A percentile compares a stretch with the other conserved stretches of the same genome.
Evolutionary conservation across 2,888 invertebrate species (phyloP).

Genomic region (Lottia scabra): DNA sequence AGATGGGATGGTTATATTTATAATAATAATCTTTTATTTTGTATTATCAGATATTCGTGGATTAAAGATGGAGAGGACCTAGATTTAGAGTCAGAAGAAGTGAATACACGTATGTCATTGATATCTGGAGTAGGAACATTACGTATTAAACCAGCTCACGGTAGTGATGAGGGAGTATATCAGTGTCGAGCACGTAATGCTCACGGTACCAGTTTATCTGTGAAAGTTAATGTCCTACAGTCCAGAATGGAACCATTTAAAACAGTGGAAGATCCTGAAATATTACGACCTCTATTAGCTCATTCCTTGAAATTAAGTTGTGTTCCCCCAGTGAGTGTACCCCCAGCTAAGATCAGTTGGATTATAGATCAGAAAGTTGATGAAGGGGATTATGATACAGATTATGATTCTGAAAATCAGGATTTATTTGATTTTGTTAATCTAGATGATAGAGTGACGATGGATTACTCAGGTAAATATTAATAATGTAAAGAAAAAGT

Average conservation of each 20-base stretch:
- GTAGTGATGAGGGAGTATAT: slow-evolving; percentile 90
- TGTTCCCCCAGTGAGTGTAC: slow-evolving; percentile 79
- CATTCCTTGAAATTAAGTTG: slow-evolving; percentile 89
- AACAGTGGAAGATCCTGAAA: slow-evolving; percentile 18
- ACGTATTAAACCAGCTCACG: slow-evolving; percentile 36
- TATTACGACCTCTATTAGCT: slow-evolving; percentile 71
- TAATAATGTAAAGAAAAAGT: not conserved
- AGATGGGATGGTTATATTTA: too few relatives aligned
- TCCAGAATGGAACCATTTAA: slow-evolving; percentile 71
- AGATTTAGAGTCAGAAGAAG: slow-evolving; percentile 27
- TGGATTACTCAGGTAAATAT: slow-evolving; percentile 81
- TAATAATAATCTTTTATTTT: too few relatives aligned
- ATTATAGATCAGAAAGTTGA: slow-evolving; percentile 18
- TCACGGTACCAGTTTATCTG: slow-evolving; percentile 93
- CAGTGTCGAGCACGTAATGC: slow-evolving; percentile 85
- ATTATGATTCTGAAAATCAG: slow-evolving; percentile 93
- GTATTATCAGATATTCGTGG: slow-evolving; percentile 53
- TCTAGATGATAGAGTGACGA: slow-evolving; percentile 84
- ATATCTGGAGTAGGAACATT: slow-evolving; percentile 38
- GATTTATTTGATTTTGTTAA: slow-evolving; percentile 73
- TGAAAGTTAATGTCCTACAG: slow-evolving; percentile 93
- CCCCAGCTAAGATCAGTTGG: slow-evolving; percentile 30
- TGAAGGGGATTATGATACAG: slow-evolving; percentile 77
- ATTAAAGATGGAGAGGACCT: slow-evolving; percentile 47
- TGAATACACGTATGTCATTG: slow-evolving; percentile 21